Percentiles rank a stretch among this genome's conserved stretches.
Evolutionary conservation across 2,113 vertebrate species (phyloP).

Genomic region (Odocoileus virginianus): DNA sequence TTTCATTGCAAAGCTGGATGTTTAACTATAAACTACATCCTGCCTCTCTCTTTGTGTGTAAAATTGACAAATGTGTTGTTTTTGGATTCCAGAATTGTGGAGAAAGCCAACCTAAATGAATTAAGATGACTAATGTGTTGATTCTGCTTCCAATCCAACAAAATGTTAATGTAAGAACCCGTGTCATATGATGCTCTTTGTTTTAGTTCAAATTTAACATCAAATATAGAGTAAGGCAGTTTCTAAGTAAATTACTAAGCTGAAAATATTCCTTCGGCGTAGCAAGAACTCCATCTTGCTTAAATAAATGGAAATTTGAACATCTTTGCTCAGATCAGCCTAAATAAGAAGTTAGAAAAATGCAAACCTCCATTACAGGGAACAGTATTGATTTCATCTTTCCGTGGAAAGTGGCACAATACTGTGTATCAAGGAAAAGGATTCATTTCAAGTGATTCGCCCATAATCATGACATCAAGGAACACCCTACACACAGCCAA

Average conservation of each 20-base stretch:
- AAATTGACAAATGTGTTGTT: conserved; percentile 80
- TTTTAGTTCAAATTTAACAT: conserved; percentile 68
- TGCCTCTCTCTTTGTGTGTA: conserved; percentile 73
- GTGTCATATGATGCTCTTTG: conserved; percentile 63
- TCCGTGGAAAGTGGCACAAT: neutral
- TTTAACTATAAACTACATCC: conserved; percentile 75
- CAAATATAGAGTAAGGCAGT: conserved; percentile 60
- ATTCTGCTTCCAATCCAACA: conserved; percentile 76
- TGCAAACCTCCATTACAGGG: neutral
- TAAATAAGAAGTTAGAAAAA: conserved; percentile 48
- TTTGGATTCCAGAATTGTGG: conserved; percentile 75
- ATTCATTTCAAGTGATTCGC: neutral
- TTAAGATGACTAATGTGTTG: conserved; percentile 77
- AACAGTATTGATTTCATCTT: neutral
- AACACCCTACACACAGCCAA: neutral
- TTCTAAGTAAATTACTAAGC: conserved; percentile 60
- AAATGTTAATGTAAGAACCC: conserved; percentile 72
- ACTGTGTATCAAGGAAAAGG: neutral
- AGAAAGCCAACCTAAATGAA: conserved; percentile 81
- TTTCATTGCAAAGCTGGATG: conserved; percentile 66
- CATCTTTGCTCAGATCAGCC: neutral
- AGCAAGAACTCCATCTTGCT: conserved; percentile 51
- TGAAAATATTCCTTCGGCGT: conserved; percentile 50
- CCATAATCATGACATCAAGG: neutral
- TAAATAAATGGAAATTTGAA: conserved; percentile 63